These are phyloP conservation scores for Galeopterus variegatus DNA, from an alignment of 2,113 vertebrate species.

Conservation along the genomic window DNA sequence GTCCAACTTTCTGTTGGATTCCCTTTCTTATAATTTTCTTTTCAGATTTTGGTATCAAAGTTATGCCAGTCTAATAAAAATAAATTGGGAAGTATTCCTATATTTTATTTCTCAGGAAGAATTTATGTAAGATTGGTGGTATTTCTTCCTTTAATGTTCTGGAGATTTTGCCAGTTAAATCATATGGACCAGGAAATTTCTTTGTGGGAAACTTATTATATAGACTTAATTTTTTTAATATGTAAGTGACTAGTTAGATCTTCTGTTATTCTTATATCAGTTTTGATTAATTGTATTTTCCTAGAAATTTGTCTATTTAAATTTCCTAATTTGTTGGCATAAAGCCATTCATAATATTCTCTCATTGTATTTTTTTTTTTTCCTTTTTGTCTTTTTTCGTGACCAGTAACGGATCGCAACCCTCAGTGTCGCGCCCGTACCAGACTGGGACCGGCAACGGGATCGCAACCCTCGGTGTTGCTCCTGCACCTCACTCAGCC, in stretches of 20 bases:
- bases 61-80: conserved; percentile 21
- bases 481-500: too few relatives aligned
- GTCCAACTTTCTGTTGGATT: conserved; percentile 1
- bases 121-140: background rate
- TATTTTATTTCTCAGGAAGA: conserved; percentile 35
- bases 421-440: too few relatives aligned
- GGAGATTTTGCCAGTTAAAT: conserved; percentile 38
- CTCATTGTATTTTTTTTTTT: too few relatives aligned
- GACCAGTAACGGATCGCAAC: too few relatives aligned
- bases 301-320: too few relatives aligned
- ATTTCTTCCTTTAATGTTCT: background rate
- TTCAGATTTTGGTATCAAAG: conserved; percentile 1
- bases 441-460: too few relatives aligned
- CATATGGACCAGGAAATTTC: conserved; percentile 12
- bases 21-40: background rate
- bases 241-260: background rate
- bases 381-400: too few relatives aligned
- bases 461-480: too few relatives aligned
- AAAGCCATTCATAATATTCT: too few relatives aligned
- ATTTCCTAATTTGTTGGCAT: too few relatives aligned
- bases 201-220: conserved; percentile 2
- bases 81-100: background rate
- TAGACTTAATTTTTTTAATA: conserved; percentile 2
- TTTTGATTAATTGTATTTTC: background rate
- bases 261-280: background rate